Percentiles rank a stretch among this genome's conserved stretches.
Conservation (phyloP, 2,113 vertebrate genomes). For the Chloropsis cyanopogon region DNA sequence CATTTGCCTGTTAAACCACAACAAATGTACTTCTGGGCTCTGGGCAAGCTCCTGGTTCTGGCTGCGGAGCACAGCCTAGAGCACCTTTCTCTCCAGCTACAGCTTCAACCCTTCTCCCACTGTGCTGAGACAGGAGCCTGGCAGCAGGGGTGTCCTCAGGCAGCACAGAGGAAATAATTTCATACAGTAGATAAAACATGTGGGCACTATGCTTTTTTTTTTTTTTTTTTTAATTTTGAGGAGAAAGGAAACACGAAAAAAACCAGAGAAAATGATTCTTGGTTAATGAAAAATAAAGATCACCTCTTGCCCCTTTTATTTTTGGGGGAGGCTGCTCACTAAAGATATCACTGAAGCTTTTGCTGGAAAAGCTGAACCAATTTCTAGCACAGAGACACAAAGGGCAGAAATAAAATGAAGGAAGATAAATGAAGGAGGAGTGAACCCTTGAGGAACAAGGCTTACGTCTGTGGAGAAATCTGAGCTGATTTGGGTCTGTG, state of each 20-base stretch:
- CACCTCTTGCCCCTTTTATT: constrained; percentile 5
- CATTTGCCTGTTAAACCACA: background rate
- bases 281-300: constrained; percentile 29
- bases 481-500: constrained; percentile 61
- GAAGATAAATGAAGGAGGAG: constrained; percentile 32
- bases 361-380: constrained; percentile 50
- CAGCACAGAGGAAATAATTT: background rate
- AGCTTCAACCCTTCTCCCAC: background rate
- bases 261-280: background rate
- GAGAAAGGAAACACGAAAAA: background rate
- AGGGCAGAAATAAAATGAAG: constrained; percentile 51
- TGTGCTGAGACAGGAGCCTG: background rate
- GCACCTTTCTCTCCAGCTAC: background rate
- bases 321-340: background rate
- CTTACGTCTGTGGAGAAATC: constrained; percentile 59
- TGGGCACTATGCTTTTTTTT: background rate
- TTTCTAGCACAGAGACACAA: constrained; percentile 53
- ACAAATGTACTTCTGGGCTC: background rate
- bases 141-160: background rate
- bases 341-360: background rate
- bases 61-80: background rate
- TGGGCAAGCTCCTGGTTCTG: background rate
- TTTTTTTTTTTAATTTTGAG: background rate
- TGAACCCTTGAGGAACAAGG: constrained; percentile 57
- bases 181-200: background rate